Evolutionary conservation across 2,113 vertebrate species (phyloP), one percentile per base, ranked within the genome.

Genomic region (Blennius ocellaris): DNA sequence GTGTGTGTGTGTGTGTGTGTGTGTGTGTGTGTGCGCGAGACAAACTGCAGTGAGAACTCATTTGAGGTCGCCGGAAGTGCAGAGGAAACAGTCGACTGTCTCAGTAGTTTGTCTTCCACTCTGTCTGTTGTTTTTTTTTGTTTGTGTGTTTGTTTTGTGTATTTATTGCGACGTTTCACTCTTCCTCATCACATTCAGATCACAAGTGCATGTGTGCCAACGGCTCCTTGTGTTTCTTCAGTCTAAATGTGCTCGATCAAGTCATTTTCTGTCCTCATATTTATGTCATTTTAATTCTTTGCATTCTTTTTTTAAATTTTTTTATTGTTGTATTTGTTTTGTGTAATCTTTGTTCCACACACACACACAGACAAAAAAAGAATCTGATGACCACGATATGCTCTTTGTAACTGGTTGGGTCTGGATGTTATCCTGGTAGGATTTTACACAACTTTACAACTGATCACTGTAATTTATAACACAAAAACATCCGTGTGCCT

Each of bases 181-280:
- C 77, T 76, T 81, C 76, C 81, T 85, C 51, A 39, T 84, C 54
- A 12, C 47, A 67, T 52, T 71, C 66, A 81, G 69, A 85, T 83
- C 80, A 91, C 89, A 90, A 91, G 90, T 95, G 90, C 92, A 92
- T 89, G 92, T 91, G 96, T 95, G 94, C 96, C 94, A 94, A 94
- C 50, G 51, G 81, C 81, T 92, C 90, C 88, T 90, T 91, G 84
- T 91, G 82, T 89, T 81, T 85, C 77, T 89, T 83, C 84, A 82
- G 83, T 76, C 68, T 86, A 77, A 84, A 83, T 48, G 58, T 84
- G 80, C 87, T 87, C 82, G 72, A 87, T 67, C 81, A 76, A 68
- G 80, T 62, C 7, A 21, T 66, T 69, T 84, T 87, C 56, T 73
- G 44, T 78, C 37, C 66, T 56, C 12, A 76, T 80, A 84, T 90